A percentile compares a stretch with the other conserved stretches of the same genome.
Evolutionary conservation across 2,888 invertebrate genomes (phyloP).

Genomic region (Drosophila bunnanda): DNA sequence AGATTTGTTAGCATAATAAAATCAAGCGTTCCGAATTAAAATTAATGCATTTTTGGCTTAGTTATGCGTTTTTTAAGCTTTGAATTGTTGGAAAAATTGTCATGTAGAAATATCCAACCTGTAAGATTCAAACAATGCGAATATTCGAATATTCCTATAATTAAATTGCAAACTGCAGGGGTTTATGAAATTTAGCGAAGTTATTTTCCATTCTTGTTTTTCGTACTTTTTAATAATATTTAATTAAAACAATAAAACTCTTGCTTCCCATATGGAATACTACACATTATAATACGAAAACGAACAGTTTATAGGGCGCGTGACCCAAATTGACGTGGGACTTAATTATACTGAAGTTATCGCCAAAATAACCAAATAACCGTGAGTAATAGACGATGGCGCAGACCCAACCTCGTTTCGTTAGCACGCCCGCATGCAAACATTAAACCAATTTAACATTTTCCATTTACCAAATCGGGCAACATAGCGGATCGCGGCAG

Average conservation of each 20-base stretch:
- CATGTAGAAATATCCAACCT: too few relatives aligned
- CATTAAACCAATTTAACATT: conserved; percentile 9
- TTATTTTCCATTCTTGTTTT: too few relatives aligned
- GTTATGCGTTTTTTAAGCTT: too few relatives aligned
- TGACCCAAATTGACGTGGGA: conserved; percentile 29
- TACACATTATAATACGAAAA: conserved; percentile 1
- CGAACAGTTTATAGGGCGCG: conserved; percentile 17
- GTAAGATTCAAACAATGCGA: too few relatives aligned
- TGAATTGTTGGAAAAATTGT: too few relatives aligned
- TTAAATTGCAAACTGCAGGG: too few relatives aligned
- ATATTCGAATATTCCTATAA: too few relatives aligned
- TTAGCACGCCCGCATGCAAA: conserved; percentile 36
- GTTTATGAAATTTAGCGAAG: too few relatives aligned
- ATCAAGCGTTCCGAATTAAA: too few relatives aligned
- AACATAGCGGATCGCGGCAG: conserved; percentile 26
- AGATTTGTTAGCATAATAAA: too few relatives aligned
- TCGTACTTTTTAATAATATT: not conserved
- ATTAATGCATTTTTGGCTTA: too few relatives aligned
- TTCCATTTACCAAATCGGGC: conserved; percentile 35
- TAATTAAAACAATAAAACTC: not conserved
- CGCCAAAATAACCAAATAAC: conserved; percentile 31
- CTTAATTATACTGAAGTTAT: conserved; percentile 24
- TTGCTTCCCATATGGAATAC: not conserved
- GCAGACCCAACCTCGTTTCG: conserved; percentile 22
- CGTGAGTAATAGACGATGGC: conserved; percentile 23